Evolutionary conservation across 1,140 invertebrate genomes (phyloP), one percentile per base, ranked within the genome.

Genomic region (Melipona quadrifasciata): DNA sequence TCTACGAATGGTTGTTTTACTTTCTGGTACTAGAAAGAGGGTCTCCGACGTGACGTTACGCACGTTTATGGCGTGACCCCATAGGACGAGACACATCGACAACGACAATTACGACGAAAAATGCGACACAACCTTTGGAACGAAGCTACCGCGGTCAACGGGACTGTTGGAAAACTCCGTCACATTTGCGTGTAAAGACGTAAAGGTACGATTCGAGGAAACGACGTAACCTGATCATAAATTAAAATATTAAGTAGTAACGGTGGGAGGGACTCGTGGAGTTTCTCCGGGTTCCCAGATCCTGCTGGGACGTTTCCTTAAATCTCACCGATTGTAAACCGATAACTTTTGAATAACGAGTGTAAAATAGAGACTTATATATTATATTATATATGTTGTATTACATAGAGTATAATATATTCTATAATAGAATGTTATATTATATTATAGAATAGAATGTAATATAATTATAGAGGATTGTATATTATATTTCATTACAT

Each of bases 111-210:
- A 17, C 17, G 24, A 39, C 39, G 39, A 39, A 34, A 58, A 77
- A 58, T 16, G 39, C 65, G 31, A 31, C 27, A 19, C 19, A 58
- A 82, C 39, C 51, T 77, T 82, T 70, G 64, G 4, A 70, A 55
- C 53, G 24, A 19, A 31, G 34, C 55, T 16, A 27, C 31, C 5
- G 2, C 53, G 53, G 24, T 34, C 72, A 75, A n/a, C 24, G 39
- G 39, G 70, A 72, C 39, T 31, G 31, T 51, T 24, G 10, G 14
- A 0, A 24, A 51, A n/a, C 39, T 51, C 31, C 70, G 70, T 70
- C 34, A 39, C 67, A 34, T 70, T 70, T n/a, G 47, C 67, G 67
- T 16, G n/a, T 17, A 17, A 19, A 31, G 31, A 57, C 19, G 17
- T 31, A 31, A 19, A 31, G 3, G 27, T 58, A 58, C 57, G 21